A percentile compares a stretch with the other conserved stretches of the same genome.
Evolutionary conservation across 2,888 invertebrate genomes (phyloP).

Genomic region (Drosophila borealis): DNA sequence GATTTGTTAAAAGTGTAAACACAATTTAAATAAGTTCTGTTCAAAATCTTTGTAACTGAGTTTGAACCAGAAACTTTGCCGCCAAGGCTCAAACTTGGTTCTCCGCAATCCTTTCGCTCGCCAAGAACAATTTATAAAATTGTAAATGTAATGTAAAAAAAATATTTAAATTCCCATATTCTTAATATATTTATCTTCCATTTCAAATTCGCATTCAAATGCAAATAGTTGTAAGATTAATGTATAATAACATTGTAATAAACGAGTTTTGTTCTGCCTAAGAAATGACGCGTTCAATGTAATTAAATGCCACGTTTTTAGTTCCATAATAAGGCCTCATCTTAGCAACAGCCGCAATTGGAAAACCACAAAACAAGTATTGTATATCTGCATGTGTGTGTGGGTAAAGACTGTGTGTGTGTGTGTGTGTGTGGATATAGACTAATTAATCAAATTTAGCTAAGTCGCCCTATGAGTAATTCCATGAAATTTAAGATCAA

Average conservation of each 20-base stretch:
- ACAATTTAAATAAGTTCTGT: too few species aligned
- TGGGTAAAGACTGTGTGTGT: not conserved
- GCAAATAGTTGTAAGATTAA: not conserved
- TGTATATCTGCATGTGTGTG: not conserved
- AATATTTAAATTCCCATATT: too few species aligned
- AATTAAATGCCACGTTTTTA: constrained; percentile 4
- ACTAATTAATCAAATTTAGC: constrained; percentile 15
- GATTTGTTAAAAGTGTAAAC: too few species aligned
- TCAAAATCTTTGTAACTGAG: too few species aligned
- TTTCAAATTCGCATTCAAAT: too few species aligned
- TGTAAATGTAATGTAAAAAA: too few species aligned
- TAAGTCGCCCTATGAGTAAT: constrained; percentile 17
- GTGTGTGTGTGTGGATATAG: not conserved
- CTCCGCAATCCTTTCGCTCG: too few species aligned
- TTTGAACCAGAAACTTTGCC: too few species aligned
- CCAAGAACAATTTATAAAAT: too few species aligned
- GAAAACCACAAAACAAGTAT: constrained; percentile 6
- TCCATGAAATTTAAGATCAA: not conserved
- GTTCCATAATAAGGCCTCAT: constrained; percentile 8
- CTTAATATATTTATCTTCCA: too few species aligned
- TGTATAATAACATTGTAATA: not conserved
- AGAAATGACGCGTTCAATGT: not conserved
- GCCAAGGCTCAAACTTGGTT: too few species aligned
- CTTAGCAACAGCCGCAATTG: constrained; percentile 22
- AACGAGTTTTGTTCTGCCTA: constrained; percentile 4